Percentiles rank a stretch among this genome's conserved stretches.
phyloP scores from a whole-genome alignment of 2,113 vertebrate genomes.

The Theropithecus gelada region DNA sequence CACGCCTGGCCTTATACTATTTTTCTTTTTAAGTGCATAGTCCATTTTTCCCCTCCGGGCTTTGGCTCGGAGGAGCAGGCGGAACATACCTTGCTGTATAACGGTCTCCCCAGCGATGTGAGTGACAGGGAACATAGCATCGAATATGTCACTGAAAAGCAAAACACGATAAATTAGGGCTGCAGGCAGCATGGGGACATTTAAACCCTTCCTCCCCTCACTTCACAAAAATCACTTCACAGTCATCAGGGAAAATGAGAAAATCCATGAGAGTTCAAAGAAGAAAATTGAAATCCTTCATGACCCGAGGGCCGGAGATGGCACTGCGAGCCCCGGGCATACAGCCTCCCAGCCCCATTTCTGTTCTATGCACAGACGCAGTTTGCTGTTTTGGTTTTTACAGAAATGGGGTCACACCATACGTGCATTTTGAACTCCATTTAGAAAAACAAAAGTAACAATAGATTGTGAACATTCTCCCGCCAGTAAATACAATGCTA shows the following conservation, averaged over 20 bases:
- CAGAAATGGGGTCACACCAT: not conserved
- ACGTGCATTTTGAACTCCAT: not conserved
- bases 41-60: fast-evolving
- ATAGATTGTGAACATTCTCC: not conserved
- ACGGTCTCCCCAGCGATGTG: slow-evolving; percentile 98
- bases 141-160: slow-evolving; percentile 95
- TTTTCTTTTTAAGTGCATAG: not conserved
- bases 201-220: fast-evolving
- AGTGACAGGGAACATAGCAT: slow-evolving; percentile 98
- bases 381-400: not conserved
- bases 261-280: not conserved
- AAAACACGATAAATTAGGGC: not conserved
- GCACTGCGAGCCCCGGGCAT: fast-evolving
- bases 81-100: slow-evolving; percentile 93
- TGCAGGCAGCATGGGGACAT: fast-evolving
- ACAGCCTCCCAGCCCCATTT: fast-evolving
- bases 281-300: not conserved
- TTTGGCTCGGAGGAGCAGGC: not conserved
- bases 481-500: not conserved
- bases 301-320: not conserved
- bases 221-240: not conserved
- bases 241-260: slow-evolving; percentile 44
- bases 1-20: no score
- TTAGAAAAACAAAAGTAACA: not conserved
- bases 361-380: fast-evolving